Conservation (phyloP, 1,140 invertebrate species). For the Zaprionus gabonicus region DNA sequence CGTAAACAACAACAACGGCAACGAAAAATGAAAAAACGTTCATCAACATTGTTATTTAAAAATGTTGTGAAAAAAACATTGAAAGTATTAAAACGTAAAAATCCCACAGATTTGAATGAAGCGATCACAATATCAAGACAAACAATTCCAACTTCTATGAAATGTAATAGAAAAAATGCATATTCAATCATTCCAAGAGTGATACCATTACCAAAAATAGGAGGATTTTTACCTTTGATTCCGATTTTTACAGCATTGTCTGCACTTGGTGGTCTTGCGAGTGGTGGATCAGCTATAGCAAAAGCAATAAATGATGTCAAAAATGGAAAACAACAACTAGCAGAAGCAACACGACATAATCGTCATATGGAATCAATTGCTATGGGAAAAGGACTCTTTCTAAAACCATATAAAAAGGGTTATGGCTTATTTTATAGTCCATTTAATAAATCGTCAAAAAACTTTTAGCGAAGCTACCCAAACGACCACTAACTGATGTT, state of each 20-base stretch:
- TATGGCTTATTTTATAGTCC: too few relatives aligned
- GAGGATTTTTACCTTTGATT: conserved; percentile 72
- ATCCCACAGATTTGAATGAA: neutral
- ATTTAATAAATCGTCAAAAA: too few relatives aligned
- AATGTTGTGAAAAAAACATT: conserved; percentile 30
- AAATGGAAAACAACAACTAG: conserved; percentile 56
- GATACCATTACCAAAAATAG: conserved; percentile 76
- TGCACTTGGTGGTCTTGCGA: conserved; percentile 49
- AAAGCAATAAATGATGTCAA: conserved; percentile 60
- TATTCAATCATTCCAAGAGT: conserved; percentile 60
- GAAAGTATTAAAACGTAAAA: conserved; percentile 6
- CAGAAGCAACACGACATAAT: conserved; percentile 66
- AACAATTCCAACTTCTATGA: conserved; percentile 4
- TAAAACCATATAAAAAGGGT: conserved; percentile 58
- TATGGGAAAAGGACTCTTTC: conserved; percentile 63
- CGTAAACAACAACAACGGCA: neutral
- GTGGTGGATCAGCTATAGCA: conserved; percentile 50
- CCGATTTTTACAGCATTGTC: conserved; percentile 81
- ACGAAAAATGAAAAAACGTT: neutral
- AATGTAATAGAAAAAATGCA: conserved; percentile 28
- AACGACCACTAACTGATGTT: too few relatives aligned
- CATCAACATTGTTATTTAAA: conserved; percentile 12
- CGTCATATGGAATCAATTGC: conserved; percentile 66
- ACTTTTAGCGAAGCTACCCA: too few relatives aligned
- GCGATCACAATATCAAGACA: conserved; percentile 23